Evolutionary conservation across 2,113 vertebrate species (phyloP), one percentile per base, ranked within the genome.

Genomic region (Oryzias javanicus): DNA sequence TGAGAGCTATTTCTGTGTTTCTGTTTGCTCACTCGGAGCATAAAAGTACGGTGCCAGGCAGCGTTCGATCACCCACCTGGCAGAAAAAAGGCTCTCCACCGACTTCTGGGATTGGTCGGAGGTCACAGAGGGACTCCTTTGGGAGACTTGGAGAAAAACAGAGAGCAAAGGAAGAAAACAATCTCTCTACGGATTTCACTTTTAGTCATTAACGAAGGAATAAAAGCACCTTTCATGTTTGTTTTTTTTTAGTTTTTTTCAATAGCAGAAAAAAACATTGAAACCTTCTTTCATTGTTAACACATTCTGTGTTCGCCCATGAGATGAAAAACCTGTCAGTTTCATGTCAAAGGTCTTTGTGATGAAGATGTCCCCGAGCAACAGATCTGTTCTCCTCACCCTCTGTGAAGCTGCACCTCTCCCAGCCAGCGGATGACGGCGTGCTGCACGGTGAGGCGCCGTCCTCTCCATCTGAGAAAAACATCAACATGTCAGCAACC

Each of bases 11-110:
- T 14, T 10, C 29, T 49, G 1, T 51, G 42, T 12, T n/a, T 40
- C 4, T 35, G 19, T 59, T 47, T 24, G 27, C 19, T 52, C 20
- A 41, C 22, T 3, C 17, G 47, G 3, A 24, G 16, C 44, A 16
- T 57, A 46, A 48, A 44, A 25, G 42, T 48, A n/a, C 45, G 20
- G 20, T 8, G 14, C 49, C 25, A 58, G 40, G 14, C 17, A 14
- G 20, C 14, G 14, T 35, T 24, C 54, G 50, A 25, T 50, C 74
- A 83, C 88, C 10, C 90, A 98, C 96, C 93, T 95, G 71, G 94
- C 91, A 65, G 93, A 90, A 82, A 97, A 96, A 57, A 96, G 88
- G 64, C 87, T 91, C 80, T 98, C 94, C 0, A 94, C 84, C 42
- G 93, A 88, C 78, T 92, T 95, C 78, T 90, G 91, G 17, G 93